Evolutionary conservation across 2,113 vertebrate species (phyloP).

Genomic region (Gadus chalcogrammus): DNA sequence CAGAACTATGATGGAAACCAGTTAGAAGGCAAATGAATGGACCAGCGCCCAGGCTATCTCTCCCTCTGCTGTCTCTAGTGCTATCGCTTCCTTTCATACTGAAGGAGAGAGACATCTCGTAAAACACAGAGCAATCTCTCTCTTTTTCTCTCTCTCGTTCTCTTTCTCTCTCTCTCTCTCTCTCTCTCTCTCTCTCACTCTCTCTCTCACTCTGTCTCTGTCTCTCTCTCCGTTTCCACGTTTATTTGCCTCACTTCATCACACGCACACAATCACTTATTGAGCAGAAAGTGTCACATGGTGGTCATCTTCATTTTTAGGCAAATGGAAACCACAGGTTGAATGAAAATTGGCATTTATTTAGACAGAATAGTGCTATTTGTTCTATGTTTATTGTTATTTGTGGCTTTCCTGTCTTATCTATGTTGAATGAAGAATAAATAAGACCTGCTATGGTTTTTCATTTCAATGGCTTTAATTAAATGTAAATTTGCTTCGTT

Average conservation of each 20-base stretch:
- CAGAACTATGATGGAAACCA: slow-evolving; percentile 1
- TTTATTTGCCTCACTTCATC: not conserved
- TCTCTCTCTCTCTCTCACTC: not conserved
- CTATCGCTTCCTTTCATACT: not conserved
- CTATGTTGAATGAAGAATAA: no score
- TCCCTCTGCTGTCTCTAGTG: not conserved
- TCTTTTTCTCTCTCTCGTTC: not conserved
- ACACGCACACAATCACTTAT: not conserved
- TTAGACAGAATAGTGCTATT: no score
- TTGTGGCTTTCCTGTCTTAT: no score
- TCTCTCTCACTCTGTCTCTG: not conserved
- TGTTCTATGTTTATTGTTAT: no score
- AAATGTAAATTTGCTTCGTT: no score
- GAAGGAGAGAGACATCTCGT: no score
- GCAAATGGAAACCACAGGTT: not conserved
- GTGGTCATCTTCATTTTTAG: not conserved
- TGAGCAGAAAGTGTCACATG: not conserved
- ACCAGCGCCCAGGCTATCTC: not conserved
- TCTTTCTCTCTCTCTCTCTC: slow-evolving; percentile 7
- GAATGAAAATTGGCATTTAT: no score
- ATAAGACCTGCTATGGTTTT: no score
- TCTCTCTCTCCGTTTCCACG: not conserved
- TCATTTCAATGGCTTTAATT: no score
- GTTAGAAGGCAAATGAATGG: slow-evolving; percentile 6
- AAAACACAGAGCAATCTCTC: no score